Base-by-base conservation (phyloP, 2,888 invertebrate genomes). In the Trichacis sp. region DNA sequence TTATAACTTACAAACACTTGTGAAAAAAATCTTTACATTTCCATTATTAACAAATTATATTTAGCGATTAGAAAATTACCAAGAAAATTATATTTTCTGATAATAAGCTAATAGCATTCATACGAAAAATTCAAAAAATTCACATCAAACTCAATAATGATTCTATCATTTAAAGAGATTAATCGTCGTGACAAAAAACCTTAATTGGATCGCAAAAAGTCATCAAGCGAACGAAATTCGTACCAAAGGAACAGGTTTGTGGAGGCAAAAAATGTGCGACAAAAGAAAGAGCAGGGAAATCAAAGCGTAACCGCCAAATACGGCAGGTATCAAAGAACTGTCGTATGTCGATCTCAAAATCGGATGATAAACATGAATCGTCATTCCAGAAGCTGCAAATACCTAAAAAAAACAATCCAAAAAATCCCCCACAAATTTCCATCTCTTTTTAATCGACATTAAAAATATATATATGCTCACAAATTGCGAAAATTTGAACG, bases 231-330 rank as follows among this genome's bases (percentile, higher is more conserved):
- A 15, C 12, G 15, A 15, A 9, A 40, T 45, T 45, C 45, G 47
- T 59, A 62, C 59, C 59, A 51, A 12, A 45, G 56, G 40, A 50
- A 59, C 24, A 45, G 38, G 29, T 58, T 61, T 61, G 15, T 65
- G 56, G 29, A 50, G 53, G 46, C 36, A 54, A 48, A 38, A 65
- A 54, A 65, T 53, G 48, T 65, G 53, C 12, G 51, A 46, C n/a
- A 62, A n/a, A 9, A 72, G 66, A 40, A 70, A 60, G 46, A 66
- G 62, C 42, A 55, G 48, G 30, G 69, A 70, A 61, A 69, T 54
- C 43, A 70, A 52, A 49, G 48, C 59, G 45, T 68, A 71, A 43
- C 61, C 63, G 50, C 67, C 68, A n/a, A 71, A 56, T 33, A 71
- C 52, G 5, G 65, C 69, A 14, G 70, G 69, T 61, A 71, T 53